phyloP scores from a whole-genome alignment of 2,888 invertebrate species.

The Uropetala carovei region DNA sequence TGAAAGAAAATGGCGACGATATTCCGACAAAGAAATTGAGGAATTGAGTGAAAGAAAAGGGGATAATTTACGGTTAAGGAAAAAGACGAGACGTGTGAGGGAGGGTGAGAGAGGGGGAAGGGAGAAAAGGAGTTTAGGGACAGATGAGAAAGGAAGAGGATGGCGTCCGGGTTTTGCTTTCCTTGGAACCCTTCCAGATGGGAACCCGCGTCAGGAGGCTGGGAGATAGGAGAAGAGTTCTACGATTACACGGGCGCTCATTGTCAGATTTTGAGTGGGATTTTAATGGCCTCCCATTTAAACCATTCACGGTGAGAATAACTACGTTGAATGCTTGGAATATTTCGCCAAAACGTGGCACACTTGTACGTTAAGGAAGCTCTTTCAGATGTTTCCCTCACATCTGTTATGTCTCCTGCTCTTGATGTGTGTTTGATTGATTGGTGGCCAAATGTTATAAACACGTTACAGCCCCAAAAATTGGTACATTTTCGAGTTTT shows the following conservation, averaged over 20 bases:
- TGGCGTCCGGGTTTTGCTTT: neutral
- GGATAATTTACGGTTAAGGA: no score
- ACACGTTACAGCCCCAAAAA: no score
- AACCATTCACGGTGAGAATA: neutral
- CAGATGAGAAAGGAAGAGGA: neutral
- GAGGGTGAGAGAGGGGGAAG: neutral
- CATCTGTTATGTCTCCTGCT: neutral
- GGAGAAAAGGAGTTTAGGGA: neutral
- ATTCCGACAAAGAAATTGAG: no score
- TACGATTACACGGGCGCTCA: neutral
- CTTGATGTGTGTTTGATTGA: neutral
- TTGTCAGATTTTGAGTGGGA: neutral
- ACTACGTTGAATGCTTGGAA: neutral
- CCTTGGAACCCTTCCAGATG: neutral
- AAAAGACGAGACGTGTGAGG: neutral
- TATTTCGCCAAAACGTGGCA: neutral
- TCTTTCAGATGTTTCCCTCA: neutral
- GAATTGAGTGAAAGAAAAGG: no score
- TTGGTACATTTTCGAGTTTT: no score
- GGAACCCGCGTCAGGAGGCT: neutral
- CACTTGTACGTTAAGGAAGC: neutral
- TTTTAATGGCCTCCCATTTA: neutral
- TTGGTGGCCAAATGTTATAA: no score
- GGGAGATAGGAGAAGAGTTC: neutral
- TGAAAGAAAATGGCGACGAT: no score